These are phyloP conservation scores for Hirtodrosophila confusa DNA, from an alignment of 2,888 invertebrate species.

Conservation along the genomic window DNA sequence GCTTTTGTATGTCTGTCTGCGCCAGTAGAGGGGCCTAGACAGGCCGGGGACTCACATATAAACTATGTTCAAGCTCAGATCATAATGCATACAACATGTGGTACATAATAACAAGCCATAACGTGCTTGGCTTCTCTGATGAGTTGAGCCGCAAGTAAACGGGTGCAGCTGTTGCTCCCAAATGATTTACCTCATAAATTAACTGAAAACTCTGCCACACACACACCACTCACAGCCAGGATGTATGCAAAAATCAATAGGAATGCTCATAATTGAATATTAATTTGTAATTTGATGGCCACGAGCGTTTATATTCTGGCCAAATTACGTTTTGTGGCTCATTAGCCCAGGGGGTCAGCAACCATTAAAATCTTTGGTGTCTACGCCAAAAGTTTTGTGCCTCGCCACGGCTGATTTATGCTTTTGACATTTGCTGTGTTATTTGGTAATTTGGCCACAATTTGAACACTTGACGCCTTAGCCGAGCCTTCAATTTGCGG, in stretches of 20 bases:
- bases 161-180: constrained; percentile 19
- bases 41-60: constrained; percentile 22
- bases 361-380: constrained; percentile 33
- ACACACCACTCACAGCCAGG: neutral
- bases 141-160: constrained; percentile 10
- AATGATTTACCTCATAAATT: constrained; percentile 13
- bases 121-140: constrained; percentile 46
- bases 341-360: constrained; percentile 33
- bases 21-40: constrained; percentile 4
- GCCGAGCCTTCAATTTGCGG: constrained; percentile 44
- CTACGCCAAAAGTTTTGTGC: constrained; percentile 35
- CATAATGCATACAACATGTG: constrained; percentile 56
- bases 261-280: constrained; percentile 67
- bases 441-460: constrained; percentile 18
- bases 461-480: constrained; percentile 35
- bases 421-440: constrained; percentile 17
- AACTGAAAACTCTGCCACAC: constrained; percentile 4
- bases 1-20: constrained; percentile 5
- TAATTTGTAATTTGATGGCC: constrained; percentile 61
- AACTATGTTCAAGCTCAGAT: constrained; percentile 33
- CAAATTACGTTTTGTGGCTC: constrained; percentile 38
- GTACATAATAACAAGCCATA: constrained; percentile 37
- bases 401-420: constrained; percentile 51
- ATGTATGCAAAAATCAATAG: constrained; percentile 47
- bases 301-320: neutral